These are phyloP conservation scores for Gorsachius goisagi DNA, from an alignment of 2,113 vertebrate species.

Conservation along the genomic window DNA sequence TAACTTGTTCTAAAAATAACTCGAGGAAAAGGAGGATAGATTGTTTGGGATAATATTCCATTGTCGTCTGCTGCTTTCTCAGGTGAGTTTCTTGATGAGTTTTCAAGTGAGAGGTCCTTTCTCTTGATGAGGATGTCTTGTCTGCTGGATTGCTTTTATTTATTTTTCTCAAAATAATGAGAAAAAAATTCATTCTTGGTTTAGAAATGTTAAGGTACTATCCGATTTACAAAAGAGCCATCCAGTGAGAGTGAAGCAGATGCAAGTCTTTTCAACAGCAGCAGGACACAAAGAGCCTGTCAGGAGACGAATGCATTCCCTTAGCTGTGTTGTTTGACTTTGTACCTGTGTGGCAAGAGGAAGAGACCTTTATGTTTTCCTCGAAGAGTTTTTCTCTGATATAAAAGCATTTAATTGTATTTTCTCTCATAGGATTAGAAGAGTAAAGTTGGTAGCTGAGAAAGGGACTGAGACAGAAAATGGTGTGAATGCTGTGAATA, in stretches of 20 bases:
- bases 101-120: neutral
- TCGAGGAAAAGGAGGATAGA: neutral
- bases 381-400: neutral
- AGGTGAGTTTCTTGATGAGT: neutral
- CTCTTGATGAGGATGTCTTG: neutral
- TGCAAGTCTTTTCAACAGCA: neutral
- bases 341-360: neutral
- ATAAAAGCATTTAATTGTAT: neutral
- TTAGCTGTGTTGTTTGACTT: neutral
- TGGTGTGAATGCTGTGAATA: constrained; percentile 5
- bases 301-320: neutral
- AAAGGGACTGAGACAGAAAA: constrained; percentile 69
- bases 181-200: neutral
- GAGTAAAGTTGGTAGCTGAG: constrained; percentile 64
- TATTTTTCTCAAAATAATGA: neutral
- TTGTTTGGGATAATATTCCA: neutral
- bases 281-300: neutral
- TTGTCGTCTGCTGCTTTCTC: neutral
- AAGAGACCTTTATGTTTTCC: neutral
- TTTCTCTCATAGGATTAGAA: constrained; percentile 63
- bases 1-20: neutral
- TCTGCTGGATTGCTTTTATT: neutral
- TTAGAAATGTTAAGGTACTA: neutral
- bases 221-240: neutral
- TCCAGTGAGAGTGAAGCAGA: neutral